Base-by-base conservation (phyloP, 2,888 invertebrate species). In the Drymonia ruficornis region DNA sequence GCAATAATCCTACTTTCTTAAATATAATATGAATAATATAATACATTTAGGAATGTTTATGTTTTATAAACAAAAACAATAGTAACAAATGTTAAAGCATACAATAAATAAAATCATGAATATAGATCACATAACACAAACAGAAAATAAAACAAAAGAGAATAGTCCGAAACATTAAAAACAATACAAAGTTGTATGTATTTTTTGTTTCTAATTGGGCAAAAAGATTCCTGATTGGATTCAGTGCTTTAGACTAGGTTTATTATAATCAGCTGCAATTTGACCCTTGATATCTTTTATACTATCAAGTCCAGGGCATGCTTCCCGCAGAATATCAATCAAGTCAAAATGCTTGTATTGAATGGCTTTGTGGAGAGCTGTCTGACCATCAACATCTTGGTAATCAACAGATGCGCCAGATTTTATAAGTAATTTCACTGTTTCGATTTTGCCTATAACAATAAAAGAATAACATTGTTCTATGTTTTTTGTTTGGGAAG, bases 381-480 rank as follows among this genome's bases (percentile, higher is more conserved):
- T 97, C 83, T 96, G 95, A 0, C 97, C 97, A 89, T 98, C 98
- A 49, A 93, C 92, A 83, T 98, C 98, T 82, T 94, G 93, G 23
- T 95, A 73, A 61, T 91, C 83, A 5, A 94, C 78, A 81, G 95
- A 89, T 8, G 97, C 97, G 61, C 95, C 94, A 53, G 89, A 87
- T 18, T 93, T 80, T 28, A 96, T 82, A 49, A 98, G 88, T 48
- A 96, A 88, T 67, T 94, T 87, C 0, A 97, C 95, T 62, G 97
- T 93, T 47, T 94, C 87, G 43, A 85, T 61, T 83, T 96, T 95
- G 50, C 96, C 96, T 94, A 79, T 64, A 88, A 87, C 61, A 46
- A 56, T 62, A 38, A 50, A 38, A 46, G 34, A 31, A 28, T 42
- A 28, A 18, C 4, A 18, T 19, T 31, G 1, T 12, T 31, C 31